Conservation (phyloP, 1,140 invertebrate genomes). For the Drosophila lini region DNA sequence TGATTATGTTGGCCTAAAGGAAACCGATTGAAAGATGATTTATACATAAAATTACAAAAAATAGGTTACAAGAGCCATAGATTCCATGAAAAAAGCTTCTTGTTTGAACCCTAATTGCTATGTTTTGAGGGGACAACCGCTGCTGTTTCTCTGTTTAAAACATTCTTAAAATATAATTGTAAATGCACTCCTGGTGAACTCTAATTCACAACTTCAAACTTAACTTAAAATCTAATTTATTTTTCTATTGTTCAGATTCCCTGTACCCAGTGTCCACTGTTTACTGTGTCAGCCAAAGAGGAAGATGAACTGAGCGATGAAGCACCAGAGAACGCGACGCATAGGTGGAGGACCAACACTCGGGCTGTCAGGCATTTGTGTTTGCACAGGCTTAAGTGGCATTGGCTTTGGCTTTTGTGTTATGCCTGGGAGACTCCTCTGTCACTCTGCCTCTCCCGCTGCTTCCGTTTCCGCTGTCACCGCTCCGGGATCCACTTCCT, state of each 20-base stretch:
- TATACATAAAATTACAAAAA: neutral
- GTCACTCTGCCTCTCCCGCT: conserved; percentile 11
- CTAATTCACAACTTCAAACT: neutral
- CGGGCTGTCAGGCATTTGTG: conserved; percentile 48
- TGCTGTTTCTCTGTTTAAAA: neutral
- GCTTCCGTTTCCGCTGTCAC: conserved; percentile 59
- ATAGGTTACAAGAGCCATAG: neutral
- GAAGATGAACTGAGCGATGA: conserved; percentile 11
- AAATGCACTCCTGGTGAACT: neutral
- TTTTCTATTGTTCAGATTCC: neutral
- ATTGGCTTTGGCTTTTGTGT: conserved; percentile 62
- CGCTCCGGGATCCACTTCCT: conserved; percentile 19
- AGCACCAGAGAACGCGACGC: neutral
- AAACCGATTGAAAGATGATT: neutral
- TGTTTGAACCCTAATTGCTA: too few relatives aligned
- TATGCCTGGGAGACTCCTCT: conserved; percentile 11
- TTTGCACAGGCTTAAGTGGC: conserved; percentile 77
- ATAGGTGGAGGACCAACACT: conserved; percentile 17
- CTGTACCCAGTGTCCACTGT: conserved; percentile 1
- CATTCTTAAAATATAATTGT: neutral
- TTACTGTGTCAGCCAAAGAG: conserved; percentile 45
- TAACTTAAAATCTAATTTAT: neutral
- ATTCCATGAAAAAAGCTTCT: too few relatives aligned
- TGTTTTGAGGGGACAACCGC: too few relatives aligned
- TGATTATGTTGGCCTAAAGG: too few relatives aligned